Base-by-base conservation (phyloP, 2,888 invertebrate genomes). In the Spilosoma lubricipeda region DNA sequence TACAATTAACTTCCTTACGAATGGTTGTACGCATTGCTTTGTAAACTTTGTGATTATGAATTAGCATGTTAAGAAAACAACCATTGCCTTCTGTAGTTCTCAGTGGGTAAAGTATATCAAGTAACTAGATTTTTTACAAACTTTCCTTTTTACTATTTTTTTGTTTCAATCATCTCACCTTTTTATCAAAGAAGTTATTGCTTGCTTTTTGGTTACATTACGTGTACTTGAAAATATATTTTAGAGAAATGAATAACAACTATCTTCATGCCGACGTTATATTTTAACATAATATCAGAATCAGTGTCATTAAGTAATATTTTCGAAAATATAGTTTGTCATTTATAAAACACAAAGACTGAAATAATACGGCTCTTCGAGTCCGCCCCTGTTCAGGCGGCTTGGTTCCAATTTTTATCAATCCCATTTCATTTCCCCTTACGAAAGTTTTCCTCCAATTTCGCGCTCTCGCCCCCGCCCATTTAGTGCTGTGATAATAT, bases 391-490 rank as follows among this genome's bases (percentile, higher is more conserved):
- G 94, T n/a, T 2, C 83, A 77, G 87, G 91, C 94, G 95, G 94
- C 95, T 95, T 94, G 95, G 93, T 95, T 96, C 95, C 95, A 95
- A 96, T 96, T 96, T 96, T 95, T 96, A 96, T 95, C 96, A 96
- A 96, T 96, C 95, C 95, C 94, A 95, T 95, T 96, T 95, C 95
- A 95, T 96, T 96, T 96, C 96, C 95, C 94, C 95, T 94, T 92
- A 93, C 95, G 94, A 95, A 95, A 95, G 93, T 94, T 95, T 95
- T 95, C 95, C 94, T 95, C 94, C 95, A 95, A 94, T 95, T 95
- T 95, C 91, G 93, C 90, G 91, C 92, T 90, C 92, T 91, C 91
- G 89, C 90, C 93, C 92, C 92, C 92, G 90, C 91, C 91, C 88
- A 79, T 77, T 76, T 90, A 92, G 92, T 83, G 93, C 75, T 82